A percentile compares a stretch with the other conserved stretches of the same genome.
These are phyloP conservation scores for Phrynocephalus vlangalii DNA, from an alignment of 2,797 vertebrate species.

Conservation along the genomic window DNA sequence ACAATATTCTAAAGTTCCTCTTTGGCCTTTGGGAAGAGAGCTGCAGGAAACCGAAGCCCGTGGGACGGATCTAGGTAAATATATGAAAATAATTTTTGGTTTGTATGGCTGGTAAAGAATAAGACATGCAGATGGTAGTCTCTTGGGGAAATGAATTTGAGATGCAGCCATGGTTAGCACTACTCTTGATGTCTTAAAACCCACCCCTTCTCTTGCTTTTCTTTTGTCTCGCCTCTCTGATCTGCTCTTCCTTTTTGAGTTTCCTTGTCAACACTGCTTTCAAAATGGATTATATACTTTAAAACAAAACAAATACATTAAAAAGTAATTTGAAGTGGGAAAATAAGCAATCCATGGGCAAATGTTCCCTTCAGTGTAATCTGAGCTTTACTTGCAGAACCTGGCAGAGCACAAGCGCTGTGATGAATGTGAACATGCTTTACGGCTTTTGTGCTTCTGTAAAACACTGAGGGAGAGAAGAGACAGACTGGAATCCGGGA, in stretches of 20 bases:
- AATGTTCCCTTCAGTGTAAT: neutral
- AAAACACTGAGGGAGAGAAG: neutral
- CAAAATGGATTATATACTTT: neutral
- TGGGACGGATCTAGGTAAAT: neutral
- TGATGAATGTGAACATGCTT: neutral
- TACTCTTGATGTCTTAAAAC: neutral
- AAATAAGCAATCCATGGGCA: neutral
- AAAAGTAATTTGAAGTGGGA: neutral
- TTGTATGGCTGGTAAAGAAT: neutral
- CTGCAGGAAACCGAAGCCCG: neutral
- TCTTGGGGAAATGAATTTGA: neutral
- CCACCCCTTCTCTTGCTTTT: neutral
- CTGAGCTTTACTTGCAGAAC: neutral
- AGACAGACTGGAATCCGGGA: neutral
- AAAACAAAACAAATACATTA: neutral
- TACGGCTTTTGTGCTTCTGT: neutral
- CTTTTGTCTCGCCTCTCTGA: neutral
- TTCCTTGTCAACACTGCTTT: neutral
- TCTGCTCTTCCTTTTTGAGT: neutral
- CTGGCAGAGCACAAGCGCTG: neutral
- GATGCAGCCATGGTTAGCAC: too few relatives aligned
- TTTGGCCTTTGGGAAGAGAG: conserved; percentile 3
- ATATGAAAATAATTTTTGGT: neutral
- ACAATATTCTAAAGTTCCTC: neutral
- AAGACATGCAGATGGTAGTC: neutral